Conservation (phyloP, 2,113 vertebrate species). For the Antigone vipio region DNA sequence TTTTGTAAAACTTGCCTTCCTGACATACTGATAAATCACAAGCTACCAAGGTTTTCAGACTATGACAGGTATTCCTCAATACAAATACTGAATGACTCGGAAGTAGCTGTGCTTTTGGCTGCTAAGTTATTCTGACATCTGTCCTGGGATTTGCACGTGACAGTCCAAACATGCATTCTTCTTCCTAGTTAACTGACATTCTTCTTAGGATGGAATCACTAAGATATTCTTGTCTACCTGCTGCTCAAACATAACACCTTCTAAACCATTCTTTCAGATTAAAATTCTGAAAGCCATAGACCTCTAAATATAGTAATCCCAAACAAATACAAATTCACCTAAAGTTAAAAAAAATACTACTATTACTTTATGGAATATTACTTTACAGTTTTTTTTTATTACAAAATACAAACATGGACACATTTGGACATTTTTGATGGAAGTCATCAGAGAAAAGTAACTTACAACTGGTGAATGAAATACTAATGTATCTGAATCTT, state of each 20-base stretch:
- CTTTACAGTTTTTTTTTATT: not conserved
- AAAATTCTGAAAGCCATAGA: not conserved
- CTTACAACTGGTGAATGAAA: not conserved
- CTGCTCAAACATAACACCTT: not conserved
- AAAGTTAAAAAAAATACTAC: not conserved
- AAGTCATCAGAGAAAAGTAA: not conserved
- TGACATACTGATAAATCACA: not conserved
- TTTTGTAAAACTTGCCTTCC: not conserved
- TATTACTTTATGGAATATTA: not conserved
- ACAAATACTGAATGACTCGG: not conserved
- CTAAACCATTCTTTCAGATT: not conserved
- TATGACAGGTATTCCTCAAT: not conserved
- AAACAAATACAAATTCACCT: not conserved
- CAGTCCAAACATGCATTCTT: not conserved
- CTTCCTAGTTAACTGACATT: not conserved
- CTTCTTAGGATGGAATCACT: not conserved
- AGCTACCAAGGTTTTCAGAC: not conserved
- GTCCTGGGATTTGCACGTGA: not conserved
- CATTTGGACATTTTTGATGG: not conserved
- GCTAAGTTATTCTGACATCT: not conserved
- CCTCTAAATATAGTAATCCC: not conserved
- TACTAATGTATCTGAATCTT: not conserved
- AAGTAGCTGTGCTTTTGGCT: not conserved
- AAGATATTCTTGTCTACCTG: not conserved
- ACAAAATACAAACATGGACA: not conserved